Evolutionary conservation across 2,888 invertebrate species (phyloP).

Genomic region (Pandemis corylana): DNA sequence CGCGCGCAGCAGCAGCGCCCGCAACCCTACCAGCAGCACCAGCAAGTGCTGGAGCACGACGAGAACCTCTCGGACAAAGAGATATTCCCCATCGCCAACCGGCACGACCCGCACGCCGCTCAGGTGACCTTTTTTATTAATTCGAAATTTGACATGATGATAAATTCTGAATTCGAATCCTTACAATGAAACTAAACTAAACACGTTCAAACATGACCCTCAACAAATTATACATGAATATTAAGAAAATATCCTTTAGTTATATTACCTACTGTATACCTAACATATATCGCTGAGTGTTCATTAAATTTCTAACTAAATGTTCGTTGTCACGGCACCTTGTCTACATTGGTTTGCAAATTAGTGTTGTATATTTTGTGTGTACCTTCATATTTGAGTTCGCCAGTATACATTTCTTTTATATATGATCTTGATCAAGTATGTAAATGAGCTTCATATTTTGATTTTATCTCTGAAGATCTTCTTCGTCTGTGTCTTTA

Average conservation of each 20-base stretch:
- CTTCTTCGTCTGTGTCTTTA: constrained; percentile 80
- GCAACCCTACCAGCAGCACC: constrained; percentile 83
- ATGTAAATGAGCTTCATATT: constrained; percentile 74
- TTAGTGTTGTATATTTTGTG: constrained; percentile 81
- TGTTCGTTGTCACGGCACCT: constrained; percentile 77
- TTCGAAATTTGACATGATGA: constrained; percentile 7
- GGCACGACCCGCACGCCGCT: constrained; percentile 83
- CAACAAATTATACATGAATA: constrained; percentile 23
- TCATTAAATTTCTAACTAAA: constrained; percentile 48
- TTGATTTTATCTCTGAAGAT: constrained; percentile 70
- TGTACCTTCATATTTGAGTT: constrained; percentile 76
- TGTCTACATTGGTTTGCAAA: constrained; percentile 79
- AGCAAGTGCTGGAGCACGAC: constrained; percentile 91
- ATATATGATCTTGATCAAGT: constrained; percentile 69
- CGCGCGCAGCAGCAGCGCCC: constrained; percentile 73
- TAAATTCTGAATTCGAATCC: neutral
- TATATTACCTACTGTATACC: constrained; percentile 5
- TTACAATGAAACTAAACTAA: constrained; percentile 20
- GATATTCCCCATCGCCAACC: constrained; percentile 87
- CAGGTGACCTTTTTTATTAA: constrained; percentile 80
- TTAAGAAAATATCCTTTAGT: constrained; percentile 29
- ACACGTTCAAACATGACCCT: constrained; percentile 24
- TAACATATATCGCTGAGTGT: constrained; percentile 34
- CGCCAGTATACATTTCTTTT: constrained; percentile 66
- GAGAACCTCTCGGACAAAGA: constrained; percentile 95